Base-by-base conservation (phyloP, 2,113 vertebrate species). In the Camelus bactrianus region DNA sequence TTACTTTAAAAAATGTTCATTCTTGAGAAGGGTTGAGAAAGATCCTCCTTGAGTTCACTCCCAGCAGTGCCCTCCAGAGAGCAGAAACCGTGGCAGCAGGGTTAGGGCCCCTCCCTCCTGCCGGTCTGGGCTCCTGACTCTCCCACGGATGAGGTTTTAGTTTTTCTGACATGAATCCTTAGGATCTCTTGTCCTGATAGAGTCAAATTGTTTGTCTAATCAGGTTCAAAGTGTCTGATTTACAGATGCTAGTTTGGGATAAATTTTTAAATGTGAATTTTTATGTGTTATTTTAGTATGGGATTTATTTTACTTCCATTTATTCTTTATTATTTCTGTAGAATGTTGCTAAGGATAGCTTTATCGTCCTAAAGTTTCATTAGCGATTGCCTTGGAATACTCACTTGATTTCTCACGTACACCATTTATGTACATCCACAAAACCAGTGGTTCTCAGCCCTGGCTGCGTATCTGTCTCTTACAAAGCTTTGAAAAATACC, bases 231-330 rank as follows among this genome's bases (percentile, higher is more conserved):
- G 30, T 69, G 4, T 73, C 72, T 89, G 58, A 81, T 72, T 46
- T 26, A 82, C n/a, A 50, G 62, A 20, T 80, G n/a, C 24, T 76
- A 73, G 60, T 56, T 87, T 83, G 46, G 72, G 52, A 3, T 64
- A 65, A 3, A 75, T 52, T 72, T 89, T 92, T 38, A 81, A 81
- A 52, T 92, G n/a, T 81, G 46, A 92, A 70, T 12, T 85, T 86
- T 50, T 73, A 56, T 67, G 48, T 52, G 42, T 72, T 72, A 35
- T 86, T 89, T 82, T 86, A 86, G 20, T 94, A 75, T 52, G 84
- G 46, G 20, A 88, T 42, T 42, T 42, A 9, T 72, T 91, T 77
- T 22, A 48, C 73, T 54, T 96, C 42, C 42, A 76, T 26, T 82
- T 85, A 67, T 42, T 28, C 35, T 38, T 90, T 83, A 56, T 89